Evolutionary conservation across 1,140 invertebrate species (phyloP).

Genomic region (Matsumurasca onukii): DNA sequence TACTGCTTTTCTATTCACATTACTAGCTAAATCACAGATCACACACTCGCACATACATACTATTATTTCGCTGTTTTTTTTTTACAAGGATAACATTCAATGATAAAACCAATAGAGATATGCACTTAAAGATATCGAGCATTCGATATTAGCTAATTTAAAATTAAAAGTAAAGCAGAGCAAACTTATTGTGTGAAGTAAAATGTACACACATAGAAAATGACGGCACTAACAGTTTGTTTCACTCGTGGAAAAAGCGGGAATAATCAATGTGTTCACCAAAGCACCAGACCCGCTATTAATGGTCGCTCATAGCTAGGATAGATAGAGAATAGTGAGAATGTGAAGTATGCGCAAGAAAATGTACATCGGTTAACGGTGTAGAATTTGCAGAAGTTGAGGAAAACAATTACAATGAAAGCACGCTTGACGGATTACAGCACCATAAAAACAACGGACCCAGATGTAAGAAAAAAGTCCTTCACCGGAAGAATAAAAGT

Average conservation of each 20-base stretch:
- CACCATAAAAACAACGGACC: conserved; percentile 6
- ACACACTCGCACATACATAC: neutral
- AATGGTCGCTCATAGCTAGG: neutral
- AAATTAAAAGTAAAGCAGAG: conserved; percentile 8
- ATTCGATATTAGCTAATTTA: neutral
- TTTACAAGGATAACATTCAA: neutral
- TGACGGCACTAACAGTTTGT: neutral
- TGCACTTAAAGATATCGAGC: neutral
- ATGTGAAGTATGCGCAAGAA: neutral
- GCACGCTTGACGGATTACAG: conserved; percentile 3
- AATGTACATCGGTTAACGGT: neutral
- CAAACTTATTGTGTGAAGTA: neutral
- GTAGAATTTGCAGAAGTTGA: neutral
- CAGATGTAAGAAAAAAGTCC: conserved; percentile 8
- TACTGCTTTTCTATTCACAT: conserved; percentile 6
- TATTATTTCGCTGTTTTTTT: neutral
- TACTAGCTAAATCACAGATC: conserved; percentile 4
- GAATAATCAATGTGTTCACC: neutral
- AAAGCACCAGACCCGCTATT: conserved; percentile 10
- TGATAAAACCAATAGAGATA: neutral
- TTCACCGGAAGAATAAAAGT: neutral
- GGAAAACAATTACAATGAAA: conserved; percentile 2
- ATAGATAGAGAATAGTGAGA: neutral
- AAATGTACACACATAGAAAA: neutral
- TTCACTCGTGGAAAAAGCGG: neutral